These are phyloP conservation scores for Apaloderma vittatum DNA, from an alignment of 2,113 vertebrate species.

Conservation along the genomic window DNA sequence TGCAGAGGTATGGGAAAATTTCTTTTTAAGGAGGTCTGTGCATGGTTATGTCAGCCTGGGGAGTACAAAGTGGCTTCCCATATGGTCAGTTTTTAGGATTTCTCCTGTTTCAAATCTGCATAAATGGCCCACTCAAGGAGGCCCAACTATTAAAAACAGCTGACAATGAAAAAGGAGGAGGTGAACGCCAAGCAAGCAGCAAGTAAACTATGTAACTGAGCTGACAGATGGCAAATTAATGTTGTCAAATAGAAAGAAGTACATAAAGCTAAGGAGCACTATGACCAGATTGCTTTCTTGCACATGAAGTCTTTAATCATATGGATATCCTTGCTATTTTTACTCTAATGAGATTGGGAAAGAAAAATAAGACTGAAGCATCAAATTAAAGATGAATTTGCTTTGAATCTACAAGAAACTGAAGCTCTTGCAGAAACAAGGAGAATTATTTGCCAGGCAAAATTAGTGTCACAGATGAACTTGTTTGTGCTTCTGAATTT, in stretches of 20 bases:
- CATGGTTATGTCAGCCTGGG: slow-evolving; percentile 29
- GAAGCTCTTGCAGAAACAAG: slow-evolving; percentile 37
- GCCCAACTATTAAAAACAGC: slow-evolving; percentile 68
- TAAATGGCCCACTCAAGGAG: slow-evolving; percentile 61
- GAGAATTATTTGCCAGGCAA: slow-evolving; percentile 59
- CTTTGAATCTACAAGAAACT: slow-evolving; percentile 68
- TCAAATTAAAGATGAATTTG: slow-evolving; percentile 67
- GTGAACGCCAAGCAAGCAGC: slow-evolving; percentile 54
- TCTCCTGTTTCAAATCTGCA: slow-evolving; percentile 66
- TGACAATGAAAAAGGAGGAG: slow-evolving; percentile 53
- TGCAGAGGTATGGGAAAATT: not conserved
- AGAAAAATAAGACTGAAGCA: slow-evolving; percentile 63
- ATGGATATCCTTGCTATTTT: slow-evolving; percentile 70
- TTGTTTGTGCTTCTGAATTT: slow-evolving; percentile 68
- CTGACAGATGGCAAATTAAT: slow-evolving; percentile 77
- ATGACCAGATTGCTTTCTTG: slow-evolving; percentile 66
- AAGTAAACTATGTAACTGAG: slow-evolving; percentile 69
- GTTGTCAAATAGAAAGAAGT: slow-evolving; percentile 74
- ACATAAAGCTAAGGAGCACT: slow-evolving; percentile 68
- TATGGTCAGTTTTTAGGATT: slow-evolving; percentile 41
- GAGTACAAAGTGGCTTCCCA: slow-evolving; percentile 41
- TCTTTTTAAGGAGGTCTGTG: slow-evolving; percentile 1
- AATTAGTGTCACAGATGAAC: slow-evolving; percentile 56
- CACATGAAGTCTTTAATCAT: slow-evolving; percentile 70
- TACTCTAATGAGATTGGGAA: slow-evolving; percentile 74